A percentile compares a stretch with the other conserved stretches of the same genome.
Conservation (phyloP, 2,797 vertebrate genomes). For the Rhabdophis nuchalis region DNA sequence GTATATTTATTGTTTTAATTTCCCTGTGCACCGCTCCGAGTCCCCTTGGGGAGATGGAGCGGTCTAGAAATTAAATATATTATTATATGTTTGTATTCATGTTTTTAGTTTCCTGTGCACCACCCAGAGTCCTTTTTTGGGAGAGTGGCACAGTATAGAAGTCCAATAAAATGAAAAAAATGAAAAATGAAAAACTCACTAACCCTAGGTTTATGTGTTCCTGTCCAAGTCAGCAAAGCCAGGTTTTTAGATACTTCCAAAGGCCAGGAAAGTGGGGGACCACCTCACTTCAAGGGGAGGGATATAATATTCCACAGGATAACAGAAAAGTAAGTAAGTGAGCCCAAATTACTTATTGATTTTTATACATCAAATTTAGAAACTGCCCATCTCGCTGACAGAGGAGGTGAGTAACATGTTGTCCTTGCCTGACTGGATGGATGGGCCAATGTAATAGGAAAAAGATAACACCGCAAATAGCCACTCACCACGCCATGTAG, state of each 20-base stretch:
- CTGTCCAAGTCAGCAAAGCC: background rate
- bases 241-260: background rate
- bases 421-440: background rate
- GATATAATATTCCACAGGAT: background rate
- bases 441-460: background rate
- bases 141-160: too few relatives aligned
- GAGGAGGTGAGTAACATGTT: background rate
- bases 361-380: background rate
- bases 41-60: too few relatives aligned
- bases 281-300: background rate
- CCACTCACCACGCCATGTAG: background rate
- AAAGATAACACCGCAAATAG: background rate
- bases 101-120: too few relatives aligned
- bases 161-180: too few relatives aligned
- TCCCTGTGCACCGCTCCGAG: too few relatives aligned
- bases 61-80: too few relatives aligned
- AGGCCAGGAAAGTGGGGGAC: background rate
- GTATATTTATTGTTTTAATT: too few relatives aligned
- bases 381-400: background rate
- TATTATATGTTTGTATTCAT: too few relatives aligned
- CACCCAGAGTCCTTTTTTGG: too few relatives aligned
- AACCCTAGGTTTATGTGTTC: background rate
- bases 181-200: too few relatives aligned
- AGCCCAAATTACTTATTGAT: background rate
- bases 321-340: background rate